Evolutionary conservation across 2,113 vertebrate genomes (phyloP), one percentile per base, ranked within the genome.

Genomic region (Artemisiospiza belli): DNA sequence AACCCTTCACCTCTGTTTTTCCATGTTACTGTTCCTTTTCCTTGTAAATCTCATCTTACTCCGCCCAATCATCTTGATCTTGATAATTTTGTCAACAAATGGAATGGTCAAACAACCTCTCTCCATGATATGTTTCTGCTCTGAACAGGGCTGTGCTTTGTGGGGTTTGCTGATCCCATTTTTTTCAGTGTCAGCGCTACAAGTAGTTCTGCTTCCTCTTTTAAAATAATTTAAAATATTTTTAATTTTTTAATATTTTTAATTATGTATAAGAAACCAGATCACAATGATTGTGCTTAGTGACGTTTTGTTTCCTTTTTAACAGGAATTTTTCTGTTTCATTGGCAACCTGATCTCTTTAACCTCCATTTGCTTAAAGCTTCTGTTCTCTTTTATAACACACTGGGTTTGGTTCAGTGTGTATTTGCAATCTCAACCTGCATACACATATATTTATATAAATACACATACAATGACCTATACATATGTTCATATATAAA

Each of bases 401-500:
- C 6, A 3, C 15, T n/a, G 19, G 12, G 2, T 77, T 74, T 78
- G 51, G 46, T 49, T 75, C 44, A 68, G 1, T 43, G 10, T 57
- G 7, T 43, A 3, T 69, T 80, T 95, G 77, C 51, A 52, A 3
- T 69, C 62, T 90, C 72, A 66, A n/a, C 39, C 35, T 79, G 17
- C n/a, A 3, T 13, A 3, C 16, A 10, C 5, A 10, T 11, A 12
- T 13, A 5, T 28, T 37, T 37, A 27, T 25, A 58, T 21, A 52
- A 35, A 37, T 4, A 13, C 1, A 15, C 2, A 2, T 1, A 31
- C 3, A 33, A 1, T 19, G 54, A 21, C 7, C 11, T 12, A 0
- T 4, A 1, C 31, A 7, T 51, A 17, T 33, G 47, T 31, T 69
- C 41, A 9, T 3, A 3, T 4, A 12, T 5, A 30, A 54, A n/a